Percentiles rank a stretch among this genome's conserved stretches.
Evolutionary conservation across 23 tunicate genomes (phyloP).

Genomic region (Halocynthia roretzi): DNA sequence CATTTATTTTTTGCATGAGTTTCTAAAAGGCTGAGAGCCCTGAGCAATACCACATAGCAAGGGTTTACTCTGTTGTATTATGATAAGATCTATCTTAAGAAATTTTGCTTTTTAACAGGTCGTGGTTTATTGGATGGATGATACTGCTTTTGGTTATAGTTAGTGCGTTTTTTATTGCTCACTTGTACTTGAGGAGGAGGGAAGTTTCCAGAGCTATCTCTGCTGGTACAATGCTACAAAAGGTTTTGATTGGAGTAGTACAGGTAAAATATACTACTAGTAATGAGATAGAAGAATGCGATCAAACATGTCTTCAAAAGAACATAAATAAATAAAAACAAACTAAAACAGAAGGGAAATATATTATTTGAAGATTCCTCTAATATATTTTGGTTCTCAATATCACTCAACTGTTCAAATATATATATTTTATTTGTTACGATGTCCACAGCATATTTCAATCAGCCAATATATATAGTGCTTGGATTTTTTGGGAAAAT

Average conservation of each 20-base stretch:
- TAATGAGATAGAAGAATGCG: not conserved
- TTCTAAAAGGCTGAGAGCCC: too few relatives aligned
- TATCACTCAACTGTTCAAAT: too few relatives aligned
- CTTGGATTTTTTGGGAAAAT: too few relatives aligned
- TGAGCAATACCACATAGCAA: too few relatives aligned
- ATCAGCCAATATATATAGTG: too few relatives aligned
- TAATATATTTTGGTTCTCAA: not conserved
- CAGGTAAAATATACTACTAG: conserved; percentile 2
- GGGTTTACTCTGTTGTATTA: too few relatives aligned
- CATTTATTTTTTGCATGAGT: too few relatives aligned
- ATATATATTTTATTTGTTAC: too few relatives aligned
- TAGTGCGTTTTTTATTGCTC: not conserved
- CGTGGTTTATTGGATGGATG: conserved; percentile 13
- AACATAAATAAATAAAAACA: too few relatives aligned
- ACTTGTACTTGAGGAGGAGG: conserved; percentile 16
- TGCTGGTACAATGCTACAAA: conserved; percentile 17
- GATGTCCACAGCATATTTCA: too few relatives aligned
- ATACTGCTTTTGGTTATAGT: conserved; percentile 2
- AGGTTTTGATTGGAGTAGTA: conserved; percentile 8
- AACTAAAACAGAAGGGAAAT: too few relatives aligned
- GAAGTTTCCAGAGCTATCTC: conserved; percentile 10
- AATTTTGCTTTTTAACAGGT: conserved; percentile 20
- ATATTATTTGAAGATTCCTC: not conserved
- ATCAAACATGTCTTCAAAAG: not conserved
- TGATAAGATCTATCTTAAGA: too few relatives aligned